Percentiles rank a stretch among this genome's conserved stretches.
Conservation (phyloP, 2,888 invertebrate genomes). For the Idaea biselata region DNA sequence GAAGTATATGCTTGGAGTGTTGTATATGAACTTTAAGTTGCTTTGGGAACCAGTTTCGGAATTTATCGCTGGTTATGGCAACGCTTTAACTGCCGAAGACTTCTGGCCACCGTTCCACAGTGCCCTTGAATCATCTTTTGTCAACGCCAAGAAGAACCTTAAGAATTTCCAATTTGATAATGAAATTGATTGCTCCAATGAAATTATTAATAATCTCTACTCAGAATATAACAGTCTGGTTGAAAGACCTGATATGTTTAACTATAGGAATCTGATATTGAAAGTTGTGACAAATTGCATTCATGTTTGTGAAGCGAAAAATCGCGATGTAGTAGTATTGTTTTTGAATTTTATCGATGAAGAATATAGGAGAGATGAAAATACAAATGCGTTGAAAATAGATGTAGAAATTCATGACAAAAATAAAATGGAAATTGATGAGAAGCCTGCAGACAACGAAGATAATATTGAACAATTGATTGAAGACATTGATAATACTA, state of each 20-base stretch:
- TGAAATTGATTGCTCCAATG: constrained; percentile 54
- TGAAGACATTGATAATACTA: constrained; percentile 51
- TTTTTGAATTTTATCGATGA: constrained; percentile 89
- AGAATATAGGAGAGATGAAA: constrained; percentile 68
- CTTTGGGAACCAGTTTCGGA: constrained; percentile 92
- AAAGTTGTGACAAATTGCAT: constrained; percentile 87
- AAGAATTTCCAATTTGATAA: constrained; percentile 56
- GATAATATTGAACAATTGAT: constrained; percentile 60
- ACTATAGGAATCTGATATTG: constrained; percentile 91
- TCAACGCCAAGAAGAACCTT: constrained; percentile 63
- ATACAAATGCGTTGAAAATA: constrained; percentile 63
- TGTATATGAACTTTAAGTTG: constrained; percentile 93
- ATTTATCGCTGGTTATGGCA: constrained; percentile 88
- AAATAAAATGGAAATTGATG: constrained; percentile 53
- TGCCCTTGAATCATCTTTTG: constrained; percentile 78
- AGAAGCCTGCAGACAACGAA: constrained; percentile 42
- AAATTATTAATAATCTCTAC: constrained; percentile 56
- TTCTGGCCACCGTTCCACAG: constrained; percentile 88
- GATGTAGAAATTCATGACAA: constrained; percentile 83
- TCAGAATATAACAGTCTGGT: constrained; percentile 62
- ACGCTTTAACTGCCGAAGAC: constrained; percentile 76
- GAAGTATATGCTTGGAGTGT: constrained; percentile 88
- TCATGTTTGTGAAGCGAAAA: constrained; percentile 88
- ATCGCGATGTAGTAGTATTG: constrained; percentile 88
- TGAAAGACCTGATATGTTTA: constrained; percentile 85